A percentile compares a stretch with the other conserved stretches of the same genome.
Evolutionary conservation across 2,888 invertebrate species (phyloP).

Genomic region (Rhagium mordax): DNA sequence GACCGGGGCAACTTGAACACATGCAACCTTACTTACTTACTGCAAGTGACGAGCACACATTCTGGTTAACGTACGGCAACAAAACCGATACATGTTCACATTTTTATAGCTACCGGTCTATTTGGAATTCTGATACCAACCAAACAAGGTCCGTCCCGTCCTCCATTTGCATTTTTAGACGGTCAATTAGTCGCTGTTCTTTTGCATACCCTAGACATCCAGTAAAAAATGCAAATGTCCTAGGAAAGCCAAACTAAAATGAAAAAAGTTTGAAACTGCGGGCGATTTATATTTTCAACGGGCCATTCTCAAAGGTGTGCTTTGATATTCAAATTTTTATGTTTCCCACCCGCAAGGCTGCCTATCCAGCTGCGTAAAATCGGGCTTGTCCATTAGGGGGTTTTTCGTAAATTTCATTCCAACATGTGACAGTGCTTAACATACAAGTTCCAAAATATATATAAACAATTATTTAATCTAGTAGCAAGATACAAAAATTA

Average conservation of each 20-base stretch:
- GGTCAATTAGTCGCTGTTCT: conserved; percentile 7
- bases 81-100: neutral
- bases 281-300: conserved; percentile 47
- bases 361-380: neutral
- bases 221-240: conserved; percentile 41
- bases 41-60: neutral
- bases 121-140: neutral
- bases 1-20: too few relatives aligned
- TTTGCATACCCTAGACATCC: conserved; percentile 13
- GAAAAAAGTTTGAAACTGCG: conserved; percentile 47
- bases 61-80: neutral
- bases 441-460: too few relatives aligned
- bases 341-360: conserved; percentile 3
- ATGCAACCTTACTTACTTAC: too few relatives aligned
- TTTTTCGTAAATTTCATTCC: too few relatives aligned
- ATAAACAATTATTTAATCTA: too few relatives aligned
- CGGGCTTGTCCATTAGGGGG: too few relatives aligned
- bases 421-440: too few relatives aligned
- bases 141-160: neutral
- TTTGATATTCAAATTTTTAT: conserved; percentile 54
- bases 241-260: conserved; percentile 33
- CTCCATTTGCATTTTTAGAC: conserved; percentile 6
- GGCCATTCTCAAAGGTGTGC: conserved; percentile 34
- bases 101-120: neutral
- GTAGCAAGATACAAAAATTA: too few relatives aligned